Conservation (phyloP, 2,797 vertebrate species). For the Ispidina picta region DNA sequence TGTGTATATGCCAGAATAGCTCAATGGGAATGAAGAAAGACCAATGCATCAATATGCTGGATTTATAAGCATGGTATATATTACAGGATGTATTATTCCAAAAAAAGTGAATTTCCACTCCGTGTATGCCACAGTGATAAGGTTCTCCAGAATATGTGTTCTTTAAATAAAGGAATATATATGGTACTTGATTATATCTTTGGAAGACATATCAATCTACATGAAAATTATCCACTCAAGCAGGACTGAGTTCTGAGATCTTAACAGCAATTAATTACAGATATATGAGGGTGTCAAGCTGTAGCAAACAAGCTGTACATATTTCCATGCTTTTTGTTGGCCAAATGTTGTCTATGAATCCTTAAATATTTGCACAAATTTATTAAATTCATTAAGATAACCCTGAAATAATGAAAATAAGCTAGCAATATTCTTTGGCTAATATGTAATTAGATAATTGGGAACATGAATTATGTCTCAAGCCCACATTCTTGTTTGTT, state of each 20-base stretch:
- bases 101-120: neutral
- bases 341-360: neutral
- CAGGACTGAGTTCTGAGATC: neutral
- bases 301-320: neutral
- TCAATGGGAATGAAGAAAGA: neutral
- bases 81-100: neutral
- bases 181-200: neutral
- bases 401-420: conserved; percentile 13
- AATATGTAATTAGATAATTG: neutral
- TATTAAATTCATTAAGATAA: neutral
- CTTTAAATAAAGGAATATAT: neutral
- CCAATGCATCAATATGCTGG: neutral
- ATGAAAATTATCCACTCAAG: neutral
- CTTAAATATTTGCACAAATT: neutral
- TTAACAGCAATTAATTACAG: neutral
- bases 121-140: neutral
- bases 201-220: neutral
- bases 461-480: neutral
- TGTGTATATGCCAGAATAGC: neutral
- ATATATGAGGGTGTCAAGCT: neutral
- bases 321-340: neutral
- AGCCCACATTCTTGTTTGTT: neutral
- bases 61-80: neutral
- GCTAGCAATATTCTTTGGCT: neutral
- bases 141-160: neutral